Evolutionary conservation across 2,797 vertebrate species (phyloP), one percentile per base, ranked within the genome.

Genomic region (Limnodromus scolopaceus): DNA sequence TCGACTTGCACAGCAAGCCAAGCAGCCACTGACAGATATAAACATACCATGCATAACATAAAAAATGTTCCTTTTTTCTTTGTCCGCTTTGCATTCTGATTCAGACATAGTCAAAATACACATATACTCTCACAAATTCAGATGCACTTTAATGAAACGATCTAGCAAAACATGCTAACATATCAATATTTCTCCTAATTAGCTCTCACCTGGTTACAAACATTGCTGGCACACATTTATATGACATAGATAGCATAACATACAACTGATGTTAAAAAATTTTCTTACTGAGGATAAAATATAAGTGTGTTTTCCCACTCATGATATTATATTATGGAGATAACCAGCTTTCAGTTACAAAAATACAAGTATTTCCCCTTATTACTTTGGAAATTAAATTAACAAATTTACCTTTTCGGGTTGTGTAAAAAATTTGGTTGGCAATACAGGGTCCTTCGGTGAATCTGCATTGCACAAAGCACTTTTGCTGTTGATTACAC

Each of bases 401-500:
- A 66, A 94, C 4, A 83, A 92, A 76, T 85, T 96, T 98, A 98
- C 99, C 99, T 99, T 99, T 98, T 99, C 99, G 72, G 99, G 99
- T 46, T 99, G 97, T 54, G 99, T 98, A 97, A 99, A 99, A 98
- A 99, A 99, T 97, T 99, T 99, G 85, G 98, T 96, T 54, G 99
- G 99, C 81, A 99, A 98, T 69, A 99, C 98, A 28, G 99, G 99
- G 89, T 99, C 99, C 98, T 99, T 99, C 1, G 99, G 99, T 54
- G 98, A 99, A 54, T 99, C 99, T 97, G 99, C 98, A 97, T 99
- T 99, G 98, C 99, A 99, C 53, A 99, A 98, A 75, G 99, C 99
- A 98, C 99, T 99, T 98, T 99, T 99, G 97, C 99, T 99, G 92
- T 99, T 99, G 91, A 99, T 99, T 81, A 99, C 99, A 77, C 99